Evolutionary conservation across 2,797 vertebrate genomes (phyloP), one percentile per base, ranked within the genome.

Genomic region (Coluber constrictor): DNA sequence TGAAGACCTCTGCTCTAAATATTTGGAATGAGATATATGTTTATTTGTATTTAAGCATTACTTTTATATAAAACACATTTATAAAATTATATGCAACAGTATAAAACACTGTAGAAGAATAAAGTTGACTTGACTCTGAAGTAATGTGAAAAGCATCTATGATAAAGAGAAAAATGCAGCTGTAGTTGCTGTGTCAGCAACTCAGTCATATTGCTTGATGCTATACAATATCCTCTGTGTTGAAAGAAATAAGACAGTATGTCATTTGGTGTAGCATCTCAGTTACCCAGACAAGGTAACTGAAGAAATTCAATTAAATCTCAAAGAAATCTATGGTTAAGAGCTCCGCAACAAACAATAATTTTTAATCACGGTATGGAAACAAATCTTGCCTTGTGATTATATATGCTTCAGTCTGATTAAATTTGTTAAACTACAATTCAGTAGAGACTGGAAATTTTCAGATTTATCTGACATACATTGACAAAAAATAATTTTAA

Each of bases 51-150:
- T 61, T 57, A 92, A 23, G 15, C 87, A 88, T 91, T 94, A 1
- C 0, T 93, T 95, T 94, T 94, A 94, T 47, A 79, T 90, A 92
- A n/a, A 63, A 56, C 95, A 66, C 90, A 90, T 86, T 25, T 25
- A 89, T 70, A 25, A 61, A 32, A 43, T n/a, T 86, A 27, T 55
- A 32, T 86, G 89, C 20, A 90, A 90, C 0, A 6, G 2, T 63
- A 90, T 47, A 90, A 89, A 95, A 94, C 0, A 0, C 79, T 89
- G 51, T 11, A 88, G 0, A 16, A 1, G 51, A 90, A 66, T 2
- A 1, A 51, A 29, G 70, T 11, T 93, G 93, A 95, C 61, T 74
- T 87, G 32, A 91, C 74, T 93, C 88, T 87, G 66, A 20, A 79
- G 4, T 55, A 57, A 32, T 89, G 54, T 0, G 51, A 60, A 15